These are phyloP conservation scores for Patella ulyssiponensis DNA, from an alignment of 2,888 invertebrate species.

Conservation along the genomic window DNA sequence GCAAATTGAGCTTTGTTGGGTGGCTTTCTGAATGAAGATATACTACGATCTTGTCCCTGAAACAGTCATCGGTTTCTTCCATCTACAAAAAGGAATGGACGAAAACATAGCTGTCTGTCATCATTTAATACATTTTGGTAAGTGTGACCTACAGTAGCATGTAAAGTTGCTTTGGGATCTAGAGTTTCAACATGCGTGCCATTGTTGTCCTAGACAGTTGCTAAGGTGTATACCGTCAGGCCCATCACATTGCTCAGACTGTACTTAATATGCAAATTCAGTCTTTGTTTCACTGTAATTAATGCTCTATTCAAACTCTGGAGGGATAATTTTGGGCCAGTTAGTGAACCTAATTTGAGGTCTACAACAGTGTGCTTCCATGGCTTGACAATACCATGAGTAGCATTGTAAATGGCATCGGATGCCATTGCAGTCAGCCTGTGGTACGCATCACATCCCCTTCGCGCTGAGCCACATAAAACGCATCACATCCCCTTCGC, in stretches of 20 bases:
- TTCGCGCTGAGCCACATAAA: too few species aligned
- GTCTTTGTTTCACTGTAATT: slow-evolving; percentile 31
- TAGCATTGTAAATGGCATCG: slow-evolving; percentile 31
- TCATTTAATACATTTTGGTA: slow-evolving; percentile 19
- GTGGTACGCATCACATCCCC: too few species aligned
- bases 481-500: too few species aligned
- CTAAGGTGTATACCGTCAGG: slow-evolving; percentile 20
- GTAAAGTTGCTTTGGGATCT: slow-evolving; percentile 21
- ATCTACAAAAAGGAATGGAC: neutral
- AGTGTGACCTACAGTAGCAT: too few species aligned
- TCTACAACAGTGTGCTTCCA: slow-evolving; percentile 34
- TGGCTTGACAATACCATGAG: slow-evolving; percentile 27
- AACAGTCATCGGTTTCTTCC: neutral
- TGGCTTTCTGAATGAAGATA: neutral
- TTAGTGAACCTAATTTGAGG: neutral
- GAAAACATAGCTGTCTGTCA: neutral
- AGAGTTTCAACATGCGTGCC: slow-evolving; percentile 20
- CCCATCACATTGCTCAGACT: slow-evolving; percentile 3
- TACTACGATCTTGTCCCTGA: neutral
- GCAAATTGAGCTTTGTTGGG: neutral
- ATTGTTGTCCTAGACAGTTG: slow-evolving; percentile 24
- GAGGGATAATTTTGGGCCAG: neutral
- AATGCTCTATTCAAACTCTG: slow-evolving; percentile 30
- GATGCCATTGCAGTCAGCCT: slow-evolving; percentile 9
- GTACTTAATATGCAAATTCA: slow-evolving; percentile 25